Base-by-base conservation (phyloP, 2,113 vertebrate genomes). In the Atractosteus spatula region DNA sequence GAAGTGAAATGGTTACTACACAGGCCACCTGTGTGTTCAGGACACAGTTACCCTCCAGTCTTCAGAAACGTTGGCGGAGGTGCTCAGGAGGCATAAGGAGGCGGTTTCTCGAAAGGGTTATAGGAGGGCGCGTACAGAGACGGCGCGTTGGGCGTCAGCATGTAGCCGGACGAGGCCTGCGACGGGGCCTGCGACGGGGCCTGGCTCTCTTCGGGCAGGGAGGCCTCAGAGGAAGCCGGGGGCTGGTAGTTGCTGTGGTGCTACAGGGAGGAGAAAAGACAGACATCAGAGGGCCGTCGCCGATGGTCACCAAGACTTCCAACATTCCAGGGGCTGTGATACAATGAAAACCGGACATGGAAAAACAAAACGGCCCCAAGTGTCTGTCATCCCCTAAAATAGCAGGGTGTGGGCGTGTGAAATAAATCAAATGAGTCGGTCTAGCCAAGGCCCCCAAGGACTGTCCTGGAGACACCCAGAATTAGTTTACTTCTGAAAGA, bases 51-150 rank as follows among this genome's bases (percentile, higher is more conserved):
- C 14, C 12, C 13, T 56, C 41, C 12, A n/a, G n/a, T 10, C 55
- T 4, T 29, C 16, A 7, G 4, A 14, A 8, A 2, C 14, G 5
- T 45, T 41, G 14, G 29, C 0, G 41, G 41, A 57, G 8, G 55
- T 57, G 3, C 64, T 91, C 92, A 97, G 11, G 93, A 96, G 43
- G 93, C 88, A 0, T 96, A 98, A 0, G 96, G 95, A 4, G 96
- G 96, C 7, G 96, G 96, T 73, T 99, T 98, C 86, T 97, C 96
- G 63, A 94, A 94, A 3, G 90, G 85, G 73, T 88, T 83, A 74
- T 85, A 93, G 42, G 90, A 74, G 0, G 91, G 83, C 41, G 86
- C 80, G 2, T 92, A 93, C 75, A 92, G 85, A 2, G 87, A 78
- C 0, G 94, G 93, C 42, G 91, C 91, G 0, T 91, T 92, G 7